These are phyloP conservation scores for Scyliorhinus canicula DNA, from an alignment of 2,797 vertebrate genomes.

Conservation along the genomic window DNA sequence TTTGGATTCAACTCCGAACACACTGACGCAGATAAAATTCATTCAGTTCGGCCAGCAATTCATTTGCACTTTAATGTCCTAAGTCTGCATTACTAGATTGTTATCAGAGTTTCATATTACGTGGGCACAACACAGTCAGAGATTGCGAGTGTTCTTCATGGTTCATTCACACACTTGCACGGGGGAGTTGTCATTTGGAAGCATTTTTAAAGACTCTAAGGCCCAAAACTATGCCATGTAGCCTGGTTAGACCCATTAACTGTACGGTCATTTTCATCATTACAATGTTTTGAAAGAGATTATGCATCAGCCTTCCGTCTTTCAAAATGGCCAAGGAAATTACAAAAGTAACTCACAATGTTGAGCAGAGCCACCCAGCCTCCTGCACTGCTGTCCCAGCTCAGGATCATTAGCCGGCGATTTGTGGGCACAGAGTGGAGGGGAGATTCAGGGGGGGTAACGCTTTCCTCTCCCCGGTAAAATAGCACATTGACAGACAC, in stretches of 20 bases:
- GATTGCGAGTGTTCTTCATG: background rate
- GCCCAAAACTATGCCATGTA: background rate
- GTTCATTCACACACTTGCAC: background rate
- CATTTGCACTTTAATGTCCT: background rate
- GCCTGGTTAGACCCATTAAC: background rate
- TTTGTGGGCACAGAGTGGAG: background rate
- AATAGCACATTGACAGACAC: too few species aligned
- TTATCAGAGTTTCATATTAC: background rate
- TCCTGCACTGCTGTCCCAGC: background rate
- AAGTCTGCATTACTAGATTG: background rate
- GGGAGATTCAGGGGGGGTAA: background rate
- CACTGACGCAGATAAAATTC: background rate
- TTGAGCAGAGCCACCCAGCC: too few species aligned
- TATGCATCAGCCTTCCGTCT: background rate
- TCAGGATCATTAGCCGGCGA: background rate
- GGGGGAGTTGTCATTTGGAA: background rate
- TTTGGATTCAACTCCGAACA: background rate
- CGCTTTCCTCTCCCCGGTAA: background rate
- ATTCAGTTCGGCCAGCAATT: background rate
- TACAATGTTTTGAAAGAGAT: background rate
- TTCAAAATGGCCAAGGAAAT: background rate
- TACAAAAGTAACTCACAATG: background rate
- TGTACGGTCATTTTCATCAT: background rate
- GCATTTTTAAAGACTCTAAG: background rate
- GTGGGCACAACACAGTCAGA: background rate